phyloP scores from a whole-genome alignment of 2,888 invertebrate genomes.

The Lasioglossum villosulum region DNA sequence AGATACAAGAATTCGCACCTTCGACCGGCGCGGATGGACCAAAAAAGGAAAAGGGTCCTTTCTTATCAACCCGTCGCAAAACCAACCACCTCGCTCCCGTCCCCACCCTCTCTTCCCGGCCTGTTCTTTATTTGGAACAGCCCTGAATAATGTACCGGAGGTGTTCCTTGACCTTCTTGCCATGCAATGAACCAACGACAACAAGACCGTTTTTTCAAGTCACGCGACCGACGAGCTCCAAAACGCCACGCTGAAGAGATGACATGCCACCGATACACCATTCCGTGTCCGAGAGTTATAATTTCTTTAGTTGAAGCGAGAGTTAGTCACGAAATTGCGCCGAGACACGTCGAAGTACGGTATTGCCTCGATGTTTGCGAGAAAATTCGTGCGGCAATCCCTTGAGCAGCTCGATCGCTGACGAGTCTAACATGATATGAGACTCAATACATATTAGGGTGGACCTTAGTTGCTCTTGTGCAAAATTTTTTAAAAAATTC shows the following conservation, averaged over 20 bases:
- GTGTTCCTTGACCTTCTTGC: slow-evolving; percentile 54
- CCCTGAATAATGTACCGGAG: slow-evolving; percentile 59
- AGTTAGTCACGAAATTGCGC: not conserved
- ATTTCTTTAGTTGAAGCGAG: no score
- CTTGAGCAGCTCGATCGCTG: not conserved
- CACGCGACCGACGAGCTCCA: slow-evolving; percentile 63
- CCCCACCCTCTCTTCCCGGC: not conserved
- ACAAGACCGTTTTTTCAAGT: slow-evolving; percentile 61
- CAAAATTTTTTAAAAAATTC: no score
- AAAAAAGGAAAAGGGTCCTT: slow-evolving; percentile 39
- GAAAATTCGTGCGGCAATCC: not conserved
- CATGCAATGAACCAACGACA: slow-evolving; percentile 40
- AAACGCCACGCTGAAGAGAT: slow-evolving; percentile 4
- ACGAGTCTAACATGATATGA: no score
- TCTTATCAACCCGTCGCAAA: slow-evolving; percentile 65
- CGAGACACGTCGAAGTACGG: not conserved
- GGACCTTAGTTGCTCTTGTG: no score
- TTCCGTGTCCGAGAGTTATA: slow-evolving; percentile 8
- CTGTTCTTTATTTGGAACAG: slow-evolving; percentile 44
- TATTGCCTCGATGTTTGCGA: not conserved
- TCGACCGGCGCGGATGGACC: slow-evolving; percentile 61
- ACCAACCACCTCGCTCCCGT: slow-evolving; percentile 26
- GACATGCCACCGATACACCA: slow-evolving; percentile 9
- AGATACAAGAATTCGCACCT: slow-evolving; percentile 80
- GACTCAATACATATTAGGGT: no score